Conservation (phyloP, 2,113 vertebrate species). For the Stigmatopora argus region DNA sequence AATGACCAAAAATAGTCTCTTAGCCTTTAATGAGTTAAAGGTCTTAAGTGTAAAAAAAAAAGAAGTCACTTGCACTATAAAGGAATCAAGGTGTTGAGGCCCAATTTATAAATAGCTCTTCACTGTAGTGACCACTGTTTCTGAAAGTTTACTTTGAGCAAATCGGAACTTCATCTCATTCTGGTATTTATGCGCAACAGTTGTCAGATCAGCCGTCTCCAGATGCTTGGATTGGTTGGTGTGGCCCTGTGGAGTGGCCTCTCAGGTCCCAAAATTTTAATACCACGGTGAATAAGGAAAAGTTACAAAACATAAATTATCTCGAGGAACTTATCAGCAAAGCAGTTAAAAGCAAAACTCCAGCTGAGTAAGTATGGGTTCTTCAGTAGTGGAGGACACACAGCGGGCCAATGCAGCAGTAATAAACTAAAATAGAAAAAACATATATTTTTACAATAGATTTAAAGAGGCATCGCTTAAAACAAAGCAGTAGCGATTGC, state of each 20-base stretch:
- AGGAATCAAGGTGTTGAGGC: too few species aligned
- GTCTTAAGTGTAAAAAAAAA: too few species aligned
- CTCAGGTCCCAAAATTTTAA: not conserved
- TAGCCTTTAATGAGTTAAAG: too few species aligned
- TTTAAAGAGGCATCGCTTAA: constrained; percentile 1
- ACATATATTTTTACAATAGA: not conserved
- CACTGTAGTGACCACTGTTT: too few species aligned
- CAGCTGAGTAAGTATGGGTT: not conserved
- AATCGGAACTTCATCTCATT: not conserved
- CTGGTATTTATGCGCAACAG: not conserved
- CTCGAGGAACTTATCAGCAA: not conserved
- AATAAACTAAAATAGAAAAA: not conserved
- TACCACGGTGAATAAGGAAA: not conserved
- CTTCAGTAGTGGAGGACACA: too few species aligned
- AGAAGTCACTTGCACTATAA: too few species aligned
- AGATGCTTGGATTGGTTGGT: not conserved
- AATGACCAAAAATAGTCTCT: too few species aligned
- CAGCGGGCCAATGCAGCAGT: not conserved
- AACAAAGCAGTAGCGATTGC: constrained; percentile 2
- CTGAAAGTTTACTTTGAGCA: not conserved
- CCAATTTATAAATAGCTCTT: too few species aligned
- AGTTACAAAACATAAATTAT: not conserved
- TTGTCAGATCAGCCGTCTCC: not conserved
- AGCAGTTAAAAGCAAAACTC: not conserved
- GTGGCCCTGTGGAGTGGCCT: not conserved